phyloP scores from a whole-genome alignment of 2,113 vertebrate species.

The Nerophis ophidion region DNA sequence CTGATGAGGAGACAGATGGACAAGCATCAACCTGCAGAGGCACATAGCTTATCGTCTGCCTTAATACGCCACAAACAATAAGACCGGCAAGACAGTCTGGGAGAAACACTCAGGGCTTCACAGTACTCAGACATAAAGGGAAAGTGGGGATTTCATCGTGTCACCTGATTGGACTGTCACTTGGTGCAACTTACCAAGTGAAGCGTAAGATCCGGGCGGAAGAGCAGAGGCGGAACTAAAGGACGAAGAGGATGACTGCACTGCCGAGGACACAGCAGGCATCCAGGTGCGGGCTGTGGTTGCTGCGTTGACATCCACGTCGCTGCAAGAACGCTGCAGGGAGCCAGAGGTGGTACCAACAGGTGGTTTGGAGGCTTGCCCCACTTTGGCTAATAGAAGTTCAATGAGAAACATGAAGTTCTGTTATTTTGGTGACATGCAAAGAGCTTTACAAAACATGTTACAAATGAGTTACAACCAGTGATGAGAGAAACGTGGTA shows the following conservation, averaged over 20 bases:
- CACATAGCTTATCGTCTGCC: constrained; percentile 57
- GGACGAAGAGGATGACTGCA: constrained; percentile 72
- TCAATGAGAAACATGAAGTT: neutral
- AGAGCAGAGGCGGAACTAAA: constrained; percentile 78
- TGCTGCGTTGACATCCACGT: constrained; percentile 87
- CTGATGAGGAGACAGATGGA: constrained; percentile 6
- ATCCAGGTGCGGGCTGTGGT: constrained; percentile 76
- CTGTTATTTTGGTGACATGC: no score
- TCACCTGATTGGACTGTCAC: neutral
- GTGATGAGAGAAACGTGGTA: no score
- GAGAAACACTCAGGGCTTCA: constrained; percentile 38
- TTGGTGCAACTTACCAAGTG: constrained; percentile 73
- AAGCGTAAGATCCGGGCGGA: constrained; percentile 85
- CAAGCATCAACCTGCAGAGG: constrained; percentile 11
- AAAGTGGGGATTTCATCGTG: neutral
- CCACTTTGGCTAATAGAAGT: constrained; percentile 45
- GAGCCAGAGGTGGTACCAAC: constrained; percentile 48
- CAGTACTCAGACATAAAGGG: neutral
- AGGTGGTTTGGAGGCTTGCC: constrained; percentile 48
- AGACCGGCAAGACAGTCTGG: constrained; percentile 36
- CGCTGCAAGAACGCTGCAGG: constrained; percentile 88
- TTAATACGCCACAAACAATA: constrained; percentile 50
- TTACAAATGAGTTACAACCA: no score
- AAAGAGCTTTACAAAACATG: no score
- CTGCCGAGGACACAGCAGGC: constrained; percentile 74